Evolutionary conservation across 2,797 vertebrate genomes (phyloP), one percentile per base, ranked within the genome.

Genomic region (Pelochelys cantorii): DNA sequence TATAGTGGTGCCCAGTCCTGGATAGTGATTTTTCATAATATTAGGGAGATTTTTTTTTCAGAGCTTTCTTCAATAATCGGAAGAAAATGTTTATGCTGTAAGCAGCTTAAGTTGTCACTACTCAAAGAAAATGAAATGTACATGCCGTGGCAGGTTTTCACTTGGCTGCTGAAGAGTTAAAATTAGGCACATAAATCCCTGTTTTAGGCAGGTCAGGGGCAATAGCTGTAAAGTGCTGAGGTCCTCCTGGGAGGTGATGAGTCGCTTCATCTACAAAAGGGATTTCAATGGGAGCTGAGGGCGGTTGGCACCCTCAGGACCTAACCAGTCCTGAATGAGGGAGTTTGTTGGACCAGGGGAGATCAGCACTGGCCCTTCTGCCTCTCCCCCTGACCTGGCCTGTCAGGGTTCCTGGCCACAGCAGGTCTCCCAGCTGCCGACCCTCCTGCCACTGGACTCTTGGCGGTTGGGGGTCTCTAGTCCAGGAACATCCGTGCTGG

Each of bases 211-310:
- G n/a, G 27, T 91, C 82, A 60, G 79, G 89, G 85, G 74, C 0
- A 0, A 56, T 78, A 83, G 60, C 55, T 62, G 74, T 18, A 83
- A 78, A 94, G n/a, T 71, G 78, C 53, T 0, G 0, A 81, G 62
- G 91, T 71, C 86, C 31, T 42, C 71, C n/a, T 74, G 77, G 89
- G 86, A 48, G 77, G 57, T 78, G 1, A 65, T n/a, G 34, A 95
- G 53, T 55, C 4, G 0, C 65, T 71, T 74, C 86, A 78, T 74
- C 88, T 14, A 25, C 0, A 0, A 87, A 48, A 52, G 87, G 57
- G 57, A 60, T 79, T 22, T 9, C 55, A 68, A 31, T 0, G 0
- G 84, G 55, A 60, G 53, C 1, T 0, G 18, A 59, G 57, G 13
- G 56, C 79, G 65, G n/a, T 34, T 81, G 93, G 74, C 53, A 34